Conservation (phyloP, 2,888 invertebrate species). For the Matsumyia berberina region DNA sequence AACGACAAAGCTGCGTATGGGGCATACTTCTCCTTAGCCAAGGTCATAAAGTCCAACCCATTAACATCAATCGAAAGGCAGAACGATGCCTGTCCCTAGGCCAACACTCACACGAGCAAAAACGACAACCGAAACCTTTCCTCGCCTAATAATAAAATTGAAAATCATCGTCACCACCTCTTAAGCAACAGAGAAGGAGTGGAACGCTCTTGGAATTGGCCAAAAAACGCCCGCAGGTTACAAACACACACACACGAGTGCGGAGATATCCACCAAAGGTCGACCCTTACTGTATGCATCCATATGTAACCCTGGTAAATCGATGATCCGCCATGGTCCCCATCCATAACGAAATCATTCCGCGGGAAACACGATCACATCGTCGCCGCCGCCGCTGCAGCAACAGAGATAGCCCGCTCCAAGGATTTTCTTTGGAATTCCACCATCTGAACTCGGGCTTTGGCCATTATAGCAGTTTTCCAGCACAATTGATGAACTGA, state of each 20-base stretch:
- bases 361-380: slow-evolving; percentile 56
- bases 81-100: slow-evolving; percentile 35
- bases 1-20: slow-evolving; percentile 1
- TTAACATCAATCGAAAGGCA: slow-evolving; percentile 57
- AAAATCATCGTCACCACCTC: slow-evolving; percentile 65
- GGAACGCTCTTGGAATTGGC: slow-evolving; percentile 5
- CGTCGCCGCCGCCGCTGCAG: background rate
- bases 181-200: slow-evolving; percentile 10
- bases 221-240: slow-evolving; percentile 60
- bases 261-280: slow-evolving; percentile 51
- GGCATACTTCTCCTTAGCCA: slow-evolving; percentile 27
- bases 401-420: background rate
- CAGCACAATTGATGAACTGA: slow-evolving; percentile 71
- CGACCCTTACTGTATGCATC: slow-evolving; percentile 64
- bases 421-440: slow-evolving; percentile 57
- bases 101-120: background rate
- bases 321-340: slow-evolving; percentile 67
- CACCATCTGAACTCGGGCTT: slow-evolving; percentile 56
- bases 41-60: slow-evolving; percentile 62
- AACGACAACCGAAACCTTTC: slow-evolving; percentile 26
- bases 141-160: slow-evolving; percentile 56
- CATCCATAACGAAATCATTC: slow-evolving; percentile 74
- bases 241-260: slow-evolving; percentile 21
- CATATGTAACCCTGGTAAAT: slow-evolving; percentile 58
- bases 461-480: slow-evolving; percentile 37